Conservation (phyloP, 2,888 invertebrate genomes). For the Synanthedon tipuliformis region DNA sequence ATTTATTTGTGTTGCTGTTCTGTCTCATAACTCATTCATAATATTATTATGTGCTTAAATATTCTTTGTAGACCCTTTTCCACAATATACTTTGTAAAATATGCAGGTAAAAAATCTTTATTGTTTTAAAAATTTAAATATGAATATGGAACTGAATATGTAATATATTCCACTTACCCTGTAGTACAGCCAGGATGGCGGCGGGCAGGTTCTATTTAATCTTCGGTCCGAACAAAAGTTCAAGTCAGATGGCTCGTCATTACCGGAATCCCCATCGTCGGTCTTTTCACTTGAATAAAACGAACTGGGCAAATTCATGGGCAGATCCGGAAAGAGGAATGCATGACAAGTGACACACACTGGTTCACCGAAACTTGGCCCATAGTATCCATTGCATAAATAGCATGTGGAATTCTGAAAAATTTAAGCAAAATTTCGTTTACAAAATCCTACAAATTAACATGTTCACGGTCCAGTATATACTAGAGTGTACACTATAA, state of each 20-base stretch:
- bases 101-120: too few species aligned
- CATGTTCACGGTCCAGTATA: background rate
- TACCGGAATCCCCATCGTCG: constrained; percentile 93
- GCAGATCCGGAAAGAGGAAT: constrained; percentile 88
- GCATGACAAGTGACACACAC: constrained; percentile 93
- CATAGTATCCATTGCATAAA: constrained; percentile 92
- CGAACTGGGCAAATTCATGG: constrained; percentile 61
- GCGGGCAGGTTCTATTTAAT: constrained; percentile 36
- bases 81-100: too few species aligned
- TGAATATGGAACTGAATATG: too few species aligned
- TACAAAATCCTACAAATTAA: constrained; percentile 5
- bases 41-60: too few species aligned
- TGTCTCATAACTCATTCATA: too few species aligned
- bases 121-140: too few species aligned
- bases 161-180: constrained; percentile 28
- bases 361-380: constrained; percentile 90
- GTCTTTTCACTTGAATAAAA: constrained; percentile 71
- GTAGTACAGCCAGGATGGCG: constrained; percentile 51
- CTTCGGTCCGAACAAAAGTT: constrained; percentile 68
- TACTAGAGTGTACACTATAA: too few species aligned
- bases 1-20: too few species aligned
- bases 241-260: constrained; percentile 89
- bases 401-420: constrained; percentile 78
- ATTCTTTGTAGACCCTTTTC: too few species aligned
- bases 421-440: too few species aligned